Evolutionary conservation across 2,797 vertebrate species (phyloP), one percentile per base, ranked within the genome.

Genomic region (Ptychobarbus kaznakovi): DNA sequence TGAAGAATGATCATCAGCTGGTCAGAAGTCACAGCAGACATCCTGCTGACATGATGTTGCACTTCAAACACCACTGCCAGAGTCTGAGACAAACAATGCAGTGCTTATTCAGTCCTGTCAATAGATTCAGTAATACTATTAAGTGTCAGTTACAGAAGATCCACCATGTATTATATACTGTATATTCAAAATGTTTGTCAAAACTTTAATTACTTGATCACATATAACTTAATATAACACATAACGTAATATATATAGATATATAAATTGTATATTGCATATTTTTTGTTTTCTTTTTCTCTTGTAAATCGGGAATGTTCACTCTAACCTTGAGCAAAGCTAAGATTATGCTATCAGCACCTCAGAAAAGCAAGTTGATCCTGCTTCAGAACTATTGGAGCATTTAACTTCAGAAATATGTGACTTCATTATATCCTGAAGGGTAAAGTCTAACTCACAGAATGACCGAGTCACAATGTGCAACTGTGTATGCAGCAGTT

Each of bases 371-470:
- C 81, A 82, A 63, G 51, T 49, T 83, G 70, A 89, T 63, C 68
- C 51, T 68, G 68, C 35, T 72, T 25, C 18, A 73, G 3, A 86
- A 61, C 76, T 86, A 76, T 63, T 82, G 32, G 40, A 15, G 72
- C 81, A 63, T 88, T 86, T 83, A 86, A 89, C 84, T 44, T 72
- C 66, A 79, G 80, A 85, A 83, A 83, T 83, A 83, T 83, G 61
- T 65, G 81, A 58, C 82, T 80, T 84, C 25, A 16, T 82, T 81
- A 35, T 25, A 56, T 69, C 61, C 28, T 73, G 22, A 46, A 74
- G 84, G 86, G 35, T 85, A 56, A 87, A 84, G 82, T 88, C 81
- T 85, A 89, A 89, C 86, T 72, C 32, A 40, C 72, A 86, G 40
- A 56, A 68, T 63, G 28, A n/a, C 22, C n/a, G 16, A 65, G 81